These are phyloP conservation scores for Alexandromys fortis DNA, from an alignment of 2,113 vertebrate genomes.

Conservation along the genomic window DNA sequence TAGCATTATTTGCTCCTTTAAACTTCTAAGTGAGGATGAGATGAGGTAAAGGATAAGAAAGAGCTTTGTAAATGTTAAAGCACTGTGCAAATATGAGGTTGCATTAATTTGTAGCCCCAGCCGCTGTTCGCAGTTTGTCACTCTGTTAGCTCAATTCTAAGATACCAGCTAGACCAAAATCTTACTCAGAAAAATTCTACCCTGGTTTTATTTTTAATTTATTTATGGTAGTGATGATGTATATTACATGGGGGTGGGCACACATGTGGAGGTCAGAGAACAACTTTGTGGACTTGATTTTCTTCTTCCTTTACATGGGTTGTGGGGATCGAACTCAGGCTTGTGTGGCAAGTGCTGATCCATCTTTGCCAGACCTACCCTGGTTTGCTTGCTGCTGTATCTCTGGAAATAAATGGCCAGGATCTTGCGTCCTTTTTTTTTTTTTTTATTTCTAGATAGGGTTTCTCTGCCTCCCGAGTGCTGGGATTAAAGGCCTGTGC, in stretches of 20 bases:
- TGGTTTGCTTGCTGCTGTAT: not conserved
- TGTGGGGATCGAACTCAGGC: not conserved
- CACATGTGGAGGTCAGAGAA: not conserved
- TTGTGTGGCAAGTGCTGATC: not conserved
- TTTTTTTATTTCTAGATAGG: no score
- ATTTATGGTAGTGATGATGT: not conserved
- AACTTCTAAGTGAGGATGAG: constrained; percentile 21
- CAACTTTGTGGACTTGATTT: not conserved
- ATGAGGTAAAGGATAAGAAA: constrained; percentile 39
- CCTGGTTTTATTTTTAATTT: not conserved
- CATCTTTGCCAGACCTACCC: not conserved
- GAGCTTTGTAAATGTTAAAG: constrained; percentile 70
- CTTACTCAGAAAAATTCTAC: constrained; percentile 54
- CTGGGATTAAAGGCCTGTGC: no score
- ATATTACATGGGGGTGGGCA: not conserved
- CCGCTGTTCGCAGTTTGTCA: constrained; percentile 47
- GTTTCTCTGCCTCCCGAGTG: no score
- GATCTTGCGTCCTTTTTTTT: not conserved
- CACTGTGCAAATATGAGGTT: constrained; percentile 38
- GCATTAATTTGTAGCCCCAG: constrained; percentile 63
- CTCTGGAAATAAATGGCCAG: not conserved
- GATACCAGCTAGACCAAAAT: constrained; percentile 21
- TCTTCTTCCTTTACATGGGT: not conserved
- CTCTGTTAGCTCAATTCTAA: constrained; percentile 57
- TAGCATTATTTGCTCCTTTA: constrained; percentile 43